Conservation (phyloP, 30 jellyfish, hydroid and myxozoan species). For the Catostylus mosaicus region DNA sequence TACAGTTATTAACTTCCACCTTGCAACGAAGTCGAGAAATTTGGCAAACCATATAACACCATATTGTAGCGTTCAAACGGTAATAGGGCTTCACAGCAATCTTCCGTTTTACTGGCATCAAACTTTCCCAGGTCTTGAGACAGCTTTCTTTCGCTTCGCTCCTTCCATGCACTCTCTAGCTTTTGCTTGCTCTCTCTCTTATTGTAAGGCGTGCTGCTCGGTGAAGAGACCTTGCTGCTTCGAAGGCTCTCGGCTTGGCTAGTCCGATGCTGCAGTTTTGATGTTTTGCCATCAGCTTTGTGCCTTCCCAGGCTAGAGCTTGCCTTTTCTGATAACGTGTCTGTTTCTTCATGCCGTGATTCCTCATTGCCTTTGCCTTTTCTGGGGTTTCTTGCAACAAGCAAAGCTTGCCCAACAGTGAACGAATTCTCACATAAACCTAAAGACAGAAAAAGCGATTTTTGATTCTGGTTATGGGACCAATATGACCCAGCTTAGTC, state of each 20-base stretch:
- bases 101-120: conserved; percentile 1
- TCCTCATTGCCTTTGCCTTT: neutral
- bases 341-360: conserved; percentile 15
- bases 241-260: conserved; percentile 44
- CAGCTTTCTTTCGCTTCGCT: conserved; percentile 14
- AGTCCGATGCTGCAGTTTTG: conserved; percentile 29
- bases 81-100: neutral
- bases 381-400: conserved; percentile 6
- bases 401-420: conserved; percentile 47
- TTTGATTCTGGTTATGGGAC: too few species aligned
- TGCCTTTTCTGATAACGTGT: conserved; percentile 31
- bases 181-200: conserved; percentile 36
- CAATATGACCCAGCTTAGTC: too few species aligned
- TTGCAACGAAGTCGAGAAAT: conserved; percentile 44
- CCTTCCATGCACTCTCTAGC: conserved; percentile 13
- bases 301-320: conserved; percentile 18
- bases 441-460: neutral
- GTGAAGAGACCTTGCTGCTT: conserved; percentile 50
- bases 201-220: conserved; percentile 12
- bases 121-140: conserved; percentile 14
- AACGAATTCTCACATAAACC: conserved; percentile 18
- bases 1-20: neutral
- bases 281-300: conserved; percentile 27
- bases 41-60: conserved; percentile 86
- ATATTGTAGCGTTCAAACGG: conserved; percentile 62